Evolutionary conservation across 2,113 vertebrate genomes (phyloP).

Genomic region (Rynchops niger): DNA sequence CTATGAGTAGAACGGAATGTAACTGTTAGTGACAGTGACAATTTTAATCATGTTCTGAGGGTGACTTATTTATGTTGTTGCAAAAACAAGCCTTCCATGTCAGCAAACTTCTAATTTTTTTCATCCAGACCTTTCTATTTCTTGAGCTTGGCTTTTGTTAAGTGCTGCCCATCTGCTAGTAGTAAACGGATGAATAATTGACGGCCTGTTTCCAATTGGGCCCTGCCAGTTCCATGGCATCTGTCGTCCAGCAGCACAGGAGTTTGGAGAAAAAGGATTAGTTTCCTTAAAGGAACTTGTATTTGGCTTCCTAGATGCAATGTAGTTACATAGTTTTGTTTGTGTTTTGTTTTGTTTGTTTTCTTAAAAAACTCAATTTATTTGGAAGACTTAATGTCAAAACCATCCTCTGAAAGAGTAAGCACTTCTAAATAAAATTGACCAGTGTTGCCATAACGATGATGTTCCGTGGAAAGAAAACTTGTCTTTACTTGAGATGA

Average conservation of each 20-base stretch:
- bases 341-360: background rate
- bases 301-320: background rate
- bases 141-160: slow-evolving; percentile 69
- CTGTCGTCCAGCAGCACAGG: slow-evolving; percentile 51
- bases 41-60: slow-evolving; percentile 30
- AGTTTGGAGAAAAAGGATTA: slow-evolving; percentile 15
- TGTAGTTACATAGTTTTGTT: background rate
- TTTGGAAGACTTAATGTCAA: background rate
- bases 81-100: background rate
- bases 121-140: slow-evolving; percentile 51
- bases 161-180: slow-evolving; percentile 68
- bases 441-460: background rate
- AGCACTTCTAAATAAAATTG: background rate
- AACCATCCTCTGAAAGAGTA: background rate
- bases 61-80: slow-evolving; percentile 39
- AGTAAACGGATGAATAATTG: slow-evolving; percentile 70
- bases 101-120: slow-evolving; percentile 61
- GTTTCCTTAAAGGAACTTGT: slow-evolving; percentile 56
- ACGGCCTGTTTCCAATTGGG: slow-evolving; percentile 34
- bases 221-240: slow-evolving; percentile 61
- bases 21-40: background rate
- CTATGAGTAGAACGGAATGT: background rate
- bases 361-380: background rate
- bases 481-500: background rate
- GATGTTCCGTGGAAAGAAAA: background rate